Evolutionary conservation across 30 jellyfish, hydroid and myxozoan genomes (phyloP).

Genomic region (Clytia hemisphaerica): DNA sequence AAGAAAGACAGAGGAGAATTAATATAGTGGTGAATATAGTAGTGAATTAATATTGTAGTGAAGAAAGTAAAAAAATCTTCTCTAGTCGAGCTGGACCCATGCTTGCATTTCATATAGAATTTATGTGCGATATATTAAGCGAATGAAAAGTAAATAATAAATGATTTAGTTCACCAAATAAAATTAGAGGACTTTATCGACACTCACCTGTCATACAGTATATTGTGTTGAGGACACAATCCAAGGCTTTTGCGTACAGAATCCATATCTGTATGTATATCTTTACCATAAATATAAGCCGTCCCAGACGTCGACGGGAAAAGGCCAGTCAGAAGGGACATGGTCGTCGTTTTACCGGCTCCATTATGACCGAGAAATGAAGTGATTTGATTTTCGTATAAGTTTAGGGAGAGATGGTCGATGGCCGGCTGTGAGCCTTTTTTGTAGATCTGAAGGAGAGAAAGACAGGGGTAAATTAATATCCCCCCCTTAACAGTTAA

Average conservation of each 20-base stretch:
- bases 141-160: no score
- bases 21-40: no score
- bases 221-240: constrained; percentile 98
- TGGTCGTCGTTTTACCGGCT: constrained; percentile 95
- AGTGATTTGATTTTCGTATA: constrained; percentile 89
- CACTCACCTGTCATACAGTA: constrained; percentile 69
- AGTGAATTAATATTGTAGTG: no score
- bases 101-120: no score
- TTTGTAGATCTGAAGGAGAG: constrained; percentile 46
- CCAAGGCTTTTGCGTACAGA: constrained; percentile 79
- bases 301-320: constrained; percentile 95
- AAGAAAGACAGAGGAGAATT: no score
- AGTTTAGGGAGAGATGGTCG: constrained; percentile 67
- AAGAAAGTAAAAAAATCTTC: no score
- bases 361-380: constrained; percentile 97
- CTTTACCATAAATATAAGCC: constrained; percentile 84
- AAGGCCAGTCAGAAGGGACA: constrained; percentile 91
- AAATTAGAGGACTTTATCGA: no score
- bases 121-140: no score
- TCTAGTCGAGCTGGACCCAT: no score
- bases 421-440: constrained; percentile 72
- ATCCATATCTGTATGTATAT: constrained; percentile 79
- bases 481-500: background rate
- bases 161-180: no score
- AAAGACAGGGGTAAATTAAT: no score